Conservation (phyloP, 2,113 vertebrate species). For the Cichladusa arquata region DNA sequence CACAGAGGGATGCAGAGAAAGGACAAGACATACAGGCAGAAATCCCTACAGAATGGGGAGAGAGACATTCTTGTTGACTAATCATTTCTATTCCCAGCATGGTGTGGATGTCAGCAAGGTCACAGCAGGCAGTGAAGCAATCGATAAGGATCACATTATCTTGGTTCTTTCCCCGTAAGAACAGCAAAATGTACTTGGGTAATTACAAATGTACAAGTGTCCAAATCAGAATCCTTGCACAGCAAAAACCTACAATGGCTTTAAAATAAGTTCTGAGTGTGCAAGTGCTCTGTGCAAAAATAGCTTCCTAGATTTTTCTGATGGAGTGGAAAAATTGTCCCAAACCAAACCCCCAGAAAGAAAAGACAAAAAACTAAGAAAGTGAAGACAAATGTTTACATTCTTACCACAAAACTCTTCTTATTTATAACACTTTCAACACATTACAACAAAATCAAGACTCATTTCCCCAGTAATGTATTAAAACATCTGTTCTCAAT, state of each 20-base stretch:
- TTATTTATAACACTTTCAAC: conserved; percentile 23
- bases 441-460: conserved; percentile 24
- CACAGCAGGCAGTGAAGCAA: background rate
- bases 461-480: conserved; percentile 18
- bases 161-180: background rate
- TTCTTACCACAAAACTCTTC: conserved; percentile 11
- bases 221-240: background rate
- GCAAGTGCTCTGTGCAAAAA: background rate
- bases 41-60: background rate
- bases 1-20: background rate
- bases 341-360: background rate
- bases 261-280: background rate
- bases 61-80: conserved; percentile 17
- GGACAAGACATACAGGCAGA: background rate
- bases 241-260: background rate
- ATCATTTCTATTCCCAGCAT: conserved; percentile 25
- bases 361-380: background rate
- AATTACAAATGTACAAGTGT: background rate
- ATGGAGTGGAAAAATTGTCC: background rate
- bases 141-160: conserved; percentile 16
- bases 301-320: background rate
- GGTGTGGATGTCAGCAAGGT: conserved; percentile 30
- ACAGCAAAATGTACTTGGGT: background rate
- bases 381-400: background rate
- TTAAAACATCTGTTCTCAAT: conserved; percentile 62